These are phyloP conservation scores for Tragelaphus scriptus DNA, from an alignment of 2,113 vertebrate genomes.

Conservation along the genomic window DNA sequence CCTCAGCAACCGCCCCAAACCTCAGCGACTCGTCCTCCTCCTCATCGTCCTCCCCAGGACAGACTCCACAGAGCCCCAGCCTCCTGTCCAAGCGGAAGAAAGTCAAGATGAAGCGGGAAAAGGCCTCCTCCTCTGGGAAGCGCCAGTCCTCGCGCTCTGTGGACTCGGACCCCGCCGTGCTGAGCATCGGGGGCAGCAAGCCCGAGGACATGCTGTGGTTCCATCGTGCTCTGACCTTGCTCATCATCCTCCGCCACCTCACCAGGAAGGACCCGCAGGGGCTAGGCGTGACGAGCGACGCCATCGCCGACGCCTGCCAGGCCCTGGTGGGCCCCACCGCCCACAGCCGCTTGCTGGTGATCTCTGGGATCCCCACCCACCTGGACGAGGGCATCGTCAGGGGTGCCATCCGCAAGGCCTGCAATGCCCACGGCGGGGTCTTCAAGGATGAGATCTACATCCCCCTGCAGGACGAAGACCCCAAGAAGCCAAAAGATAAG, in stretches of 20 bases:
- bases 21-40: conserved; percentile 97
- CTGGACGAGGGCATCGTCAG: conserved; percentile 92
- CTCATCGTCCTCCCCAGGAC: conserved; percentile 94
- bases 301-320: conserved; percentile 94
- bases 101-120: conserved; percentile 98
- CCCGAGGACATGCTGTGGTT: conserved; percentile 99
- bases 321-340: conserved; percentile 93
- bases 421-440: conserved; percentile 94
- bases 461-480: conserved; percentile 92
- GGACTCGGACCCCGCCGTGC: conserved; percentile 85
- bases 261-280: conserved; percentile 95
- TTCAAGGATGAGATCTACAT: conserved; percentile 98
- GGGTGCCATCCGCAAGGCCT: conserved; percentile 93
- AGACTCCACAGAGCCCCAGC: conserved; percentile 97
- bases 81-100: conserved; percentile 97
- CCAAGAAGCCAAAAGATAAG: conserved; percentile 87
- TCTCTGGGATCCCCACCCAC: conserved; percentile 96
- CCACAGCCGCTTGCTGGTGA: conserved; percentile 94
- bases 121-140: conserved; percentile 87
- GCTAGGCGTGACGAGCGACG: conserved; percentile 92
- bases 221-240: conserved; percentile 93
- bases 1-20: conserved; percentile 89
- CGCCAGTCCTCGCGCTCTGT: conserved; percentile 80
- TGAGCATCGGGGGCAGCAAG: conserved; percentile 93
- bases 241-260: conserved; percentile 96